A percentile compares a stretch with the other conserved stretches of the same genome.
These are phyloP conservation scores for Mesembrinibis cayennensis DNA, from an alignment of 2,113 vertebrate species.

Conservation along the genomic window DNA sequence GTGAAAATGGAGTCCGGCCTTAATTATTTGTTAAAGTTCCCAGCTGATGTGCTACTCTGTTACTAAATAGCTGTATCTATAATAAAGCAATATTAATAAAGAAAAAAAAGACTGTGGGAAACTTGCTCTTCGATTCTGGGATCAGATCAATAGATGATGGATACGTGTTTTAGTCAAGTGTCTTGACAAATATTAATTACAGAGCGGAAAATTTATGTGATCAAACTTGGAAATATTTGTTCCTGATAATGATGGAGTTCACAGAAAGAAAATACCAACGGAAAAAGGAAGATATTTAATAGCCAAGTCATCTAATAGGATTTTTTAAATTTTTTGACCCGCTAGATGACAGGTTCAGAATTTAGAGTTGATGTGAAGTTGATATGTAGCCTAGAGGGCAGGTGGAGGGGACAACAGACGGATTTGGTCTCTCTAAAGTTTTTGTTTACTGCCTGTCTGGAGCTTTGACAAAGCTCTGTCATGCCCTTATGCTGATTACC, in stretches of 20 bases:
- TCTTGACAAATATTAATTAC: conserved; percentile 42
- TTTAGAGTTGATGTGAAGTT: conserved; percentile 40
- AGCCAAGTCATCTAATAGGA: background rate
- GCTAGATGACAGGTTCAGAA: conserved; percentile 13
- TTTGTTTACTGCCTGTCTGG: conserved; percentile 78
- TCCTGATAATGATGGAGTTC: background rate
- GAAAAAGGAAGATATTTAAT: background rate
- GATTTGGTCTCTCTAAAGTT: conserved; percentile 67
- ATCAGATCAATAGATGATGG: conserved; percentile 41
- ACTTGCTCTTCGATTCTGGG: background rate
- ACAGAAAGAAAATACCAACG: background rate
- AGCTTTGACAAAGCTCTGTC: conserved; percentile 86
- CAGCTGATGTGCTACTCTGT: background rate
- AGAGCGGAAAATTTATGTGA: background rate
- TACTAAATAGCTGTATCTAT: conserved; percentile 27
- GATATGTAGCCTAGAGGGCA: conserved; percentile 19
- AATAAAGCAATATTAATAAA: conserved; percentile 36
- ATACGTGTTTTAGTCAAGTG: conserved; percentile 16
- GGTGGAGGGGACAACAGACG: conserved; percentile 11
- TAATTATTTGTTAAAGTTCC: conserved; percentile 41
- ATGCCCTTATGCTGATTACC: conserved; percentile 89
- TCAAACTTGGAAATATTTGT: background rate
- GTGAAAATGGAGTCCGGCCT: conserved; percentile 48
- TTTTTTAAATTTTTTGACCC: background rate
- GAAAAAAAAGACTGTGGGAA: background rate